Evolutionary conservation across 2,113 vertebrate species (phyloP), one percentile per base, ranked within the genome.

Genomic region (Gavia stellata): DNA sequence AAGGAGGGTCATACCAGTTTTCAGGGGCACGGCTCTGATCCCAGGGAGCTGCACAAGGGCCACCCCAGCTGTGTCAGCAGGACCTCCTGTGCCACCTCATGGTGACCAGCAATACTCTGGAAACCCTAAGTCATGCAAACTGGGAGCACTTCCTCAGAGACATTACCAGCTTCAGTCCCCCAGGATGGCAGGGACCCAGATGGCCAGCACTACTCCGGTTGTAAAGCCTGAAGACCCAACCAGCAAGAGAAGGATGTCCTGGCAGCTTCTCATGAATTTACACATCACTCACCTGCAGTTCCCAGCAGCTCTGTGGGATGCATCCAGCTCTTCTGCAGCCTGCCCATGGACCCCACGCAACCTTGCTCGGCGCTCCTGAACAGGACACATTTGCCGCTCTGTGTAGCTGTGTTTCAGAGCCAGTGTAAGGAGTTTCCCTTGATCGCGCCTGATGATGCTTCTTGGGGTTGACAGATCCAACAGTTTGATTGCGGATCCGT

Each of bases 401-500:
- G 0, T 1, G 3, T 4, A 12, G 29, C 36, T 17, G 21, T 13
- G 7, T 4, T 49, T 29, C 49, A 40, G 68, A 40, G 25, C 12
- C 0, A 0, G 31, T 44, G 23, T 16, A 5, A 55, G 47, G 26
- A 34, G 13, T 3, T 77, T 36, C 45, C 71, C 65, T n/a, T 25
- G 17, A 7, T 24, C 38, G 36, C 7, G 1, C 42, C 73, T 31
- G 20, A 38, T 7, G 29, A 6, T 11, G 42, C 16, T 26, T 34
- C 67, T 11, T 25, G 8, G n/a, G 28, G 24, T 55, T 3, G 3
- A 38, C 31, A 38, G 67, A 38, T 25, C 20, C 68, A 26, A 5
- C 12, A 1, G 2, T 23, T 44, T 15, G 16, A 12, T 3, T 9
- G 28, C 3, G 5, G 38, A 10, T 23, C 31, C 2, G 0, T 12